Conservation (phyloP, 64 coral and sea anemone species). For the Montipora foliosa region DNA sequence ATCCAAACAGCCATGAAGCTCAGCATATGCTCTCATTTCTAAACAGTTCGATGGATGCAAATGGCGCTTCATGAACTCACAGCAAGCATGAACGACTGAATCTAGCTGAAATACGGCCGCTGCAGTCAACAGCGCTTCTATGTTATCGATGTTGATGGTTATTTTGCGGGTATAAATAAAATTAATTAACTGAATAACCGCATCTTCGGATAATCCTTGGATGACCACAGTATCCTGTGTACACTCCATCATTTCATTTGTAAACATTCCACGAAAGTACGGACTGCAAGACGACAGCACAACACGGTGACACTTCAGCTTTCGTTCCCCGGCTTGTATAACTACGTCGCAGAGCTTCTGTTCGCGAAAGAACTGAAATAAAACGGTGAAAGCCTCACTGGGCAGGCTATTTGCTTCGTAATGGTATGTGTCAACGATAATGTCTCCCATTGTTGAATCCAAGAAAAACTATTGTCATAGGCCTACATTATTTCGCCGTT, state of each 20-base stretch:
- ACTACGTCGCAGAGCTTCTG: slow-evolving; percentile 93
- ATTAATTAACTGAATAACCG: slow-evolving; percentile 79
- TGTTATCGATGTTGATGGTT: slow-evolving; percentile 89
- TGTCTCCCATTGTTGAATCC: slow-evolving; percentile 71
- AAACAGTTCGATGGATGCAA: slow-evolving; percentile 93
- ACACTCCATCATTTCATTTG: slow-evolving; percentile 92
- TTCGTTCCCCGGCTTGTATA: slow-evolving; percentile 85
- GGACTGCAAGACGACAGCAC: slow-evolving; percentile 94
- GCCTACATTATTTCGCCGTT: not conserved
- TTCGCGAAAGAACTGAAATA: slow-evolving; percentile 82
- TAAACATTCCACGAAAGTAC: slow-evolving; percentile 98
- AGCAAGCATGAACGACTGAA: slow-evolving; percentile 91
- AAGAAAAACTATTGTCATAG: not conserved
- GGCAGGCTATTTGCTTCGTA: slow-evolving; percentile 83
- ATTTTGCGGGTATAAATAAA: slow-evolving; percentile 98
- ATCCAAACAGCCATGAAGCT: slow-evolving; percentile 90
- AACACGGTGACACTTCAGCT: slow-evolving; percentile 92
- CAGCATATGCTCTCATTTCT: slow-evolving; percentile 92
- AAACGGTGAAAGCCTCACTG: slow-evolving; percentile 73
- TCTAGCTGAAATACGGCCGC: slow-evolving; percentile 93
- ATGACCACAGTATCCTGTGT: slow-evolving; percentile 85
- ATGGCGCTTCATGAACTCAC: slow-evolving; percentile 94
- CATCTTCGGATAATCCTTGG: slow-evolving; percentile 88
- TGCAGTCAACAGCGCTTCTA: slow-evolving; percentile 86
- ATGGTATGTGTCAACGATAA: slow-evolving; percentile 76